These are phyloP conservation scores for Deilephila elpenor DNA, from an alignment of 2,888 invertebrate species.

Conservation along the genomic window DNA sequence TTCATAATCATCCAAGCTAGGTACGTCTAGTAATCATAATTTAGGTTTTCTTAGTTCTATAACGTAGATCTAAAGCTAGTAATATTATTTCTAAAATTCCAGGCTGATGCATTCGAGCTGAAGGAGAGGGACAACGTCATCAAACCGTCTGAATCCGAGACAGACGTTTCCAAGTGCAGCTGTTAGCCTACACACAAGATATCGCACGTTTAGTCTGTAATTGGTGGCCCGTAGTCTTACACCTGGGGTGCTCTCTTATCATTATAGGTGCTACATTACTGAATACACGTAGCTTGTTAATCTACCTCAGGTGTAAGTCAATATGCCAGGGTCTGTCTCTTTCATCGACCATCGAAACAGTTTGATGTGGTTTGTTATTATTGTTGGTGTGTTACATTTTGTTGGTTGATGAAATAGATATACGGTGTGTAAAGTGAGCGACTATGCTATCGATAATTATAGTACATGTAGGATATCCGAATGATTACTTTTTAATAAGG, in stretches of 20 bases:
- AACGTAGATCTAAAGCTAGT: not conserved
- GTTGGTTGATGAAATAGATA: conserved; percentile 15
- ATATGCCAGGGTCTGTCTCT: not conserved
- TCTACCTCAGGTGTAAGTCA: conserved; percentile 6
- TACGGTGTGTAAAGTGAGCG: conserved; percentile 13
- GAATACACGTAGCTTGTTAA: conserved; percentile 14
- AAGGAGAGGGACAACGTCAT: conserved; percentile 79
- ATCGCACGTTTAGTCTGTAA: not conserved
- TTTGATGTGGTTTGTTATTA: conserved; percentile 8
- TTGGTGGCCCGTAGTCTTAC: conserved; percentile 6
- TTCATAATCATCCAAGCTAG: too few relatives aligned
- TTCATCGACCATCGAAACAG: conserved; percentile 20
- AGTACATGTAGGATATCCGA: not conserved
- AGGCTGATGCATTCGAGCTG: conserved; percentile 81
- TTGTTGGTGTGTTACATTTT: conserved; percentile 19
- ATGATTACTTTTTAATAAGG: not conserved
- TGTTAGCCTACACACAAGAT: conserved; percentile 62
- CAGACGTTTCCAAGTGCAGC: conserved; percentile 79
- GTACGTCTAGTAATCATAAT: too few relatives aligned
- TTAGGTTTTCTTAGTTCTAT: not conserved
- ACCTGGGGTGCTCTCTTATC: not conserved
- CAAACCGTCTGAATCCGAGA: conserved; percentile 79
- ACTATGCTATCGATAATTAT: conserved; percentile 13
- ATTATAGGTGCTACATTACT: conserved; percentile 11
- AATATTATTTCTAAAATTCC: conserved; percentile 48